Conservation (phyloP, 2,113 vertebrate species). For the Sinocyclocheilus grahami region DNA sequence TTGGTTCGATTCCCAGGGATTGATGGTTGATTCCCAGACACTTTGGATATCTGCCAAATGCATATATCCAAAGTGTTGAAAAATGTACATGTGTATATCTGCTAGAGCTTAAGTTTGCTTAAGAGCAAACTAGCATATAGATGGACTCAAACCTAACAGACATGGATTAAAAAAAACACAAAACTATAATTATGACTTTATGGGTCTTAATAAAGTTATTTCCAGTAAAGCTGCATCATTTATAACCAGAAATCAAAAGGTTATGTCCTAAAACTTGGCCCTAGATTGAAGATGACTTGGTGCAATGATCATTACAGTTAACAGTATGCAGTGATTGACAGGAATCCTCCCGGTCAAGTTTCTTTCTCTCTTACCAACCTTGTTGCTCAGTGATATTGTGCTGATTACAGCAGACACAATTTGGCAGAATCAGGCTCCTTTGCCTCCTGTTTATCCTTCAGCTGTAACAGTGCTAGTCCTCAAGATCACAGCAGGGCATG, state of each 20-base stretch:
- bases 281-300: constrained; percentile 51
- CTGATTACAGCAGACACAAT: constrained; percentile 48
- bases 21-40: neutral
- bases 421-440: constrained; percentile 26
- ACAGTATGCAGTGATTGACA: constrained; percentile 22
- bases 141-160: neutral
- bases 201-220: neutral
- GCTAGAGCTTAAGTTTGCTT: neutral
- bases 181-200: neutral
- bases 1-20: neutral
- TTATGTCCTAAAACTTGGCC: neutral
- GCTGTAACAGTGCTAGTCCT: constrained; percentile 18
- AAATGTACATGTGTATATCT: neutral
- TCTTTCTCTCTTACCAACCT: constrained; percentile 42
- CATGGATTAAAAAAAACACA: neutral
- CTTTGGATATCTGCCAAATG: neutral
- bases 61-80: neutral
- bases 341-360: constrained; percentile 41
- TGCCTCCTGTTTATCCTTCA: constrained; percentile 25
- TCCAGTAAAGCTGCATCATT: neutral
- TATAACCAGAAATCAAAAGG: neutral
- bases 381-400: constrained; percentile 44
- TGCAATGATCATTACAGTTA: constrained; percentile 43
- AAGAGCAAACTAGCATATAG: neutral
- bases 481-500: neutral